Evolutionary conservation across 2,888 invertebrate species (phyloP), one percentile per base, ranked within the genome.

Genomic region (Drosophila leonis): DNA sequence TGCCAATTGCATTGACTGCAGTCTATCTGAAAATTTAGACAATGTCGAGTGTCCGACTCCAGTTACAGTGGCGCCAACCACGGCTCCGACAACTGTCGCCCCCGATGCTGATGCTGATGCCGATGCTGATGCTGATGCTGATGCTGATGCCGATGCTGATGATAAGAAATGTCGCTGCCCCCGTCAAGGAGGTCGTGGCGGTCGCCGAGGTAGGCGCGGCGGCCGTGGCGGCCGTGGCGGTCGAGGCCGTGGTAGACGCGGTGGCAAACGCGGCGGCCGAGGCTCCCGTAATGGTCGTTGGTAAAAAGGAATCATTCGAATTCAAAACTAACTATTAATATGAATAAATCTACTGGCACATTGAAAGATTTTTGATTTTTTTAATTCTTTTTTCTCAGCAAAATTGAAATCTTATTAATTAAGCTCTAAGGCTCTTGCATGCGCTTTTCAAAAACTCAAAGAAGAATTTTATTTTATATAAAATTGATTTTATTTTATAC

Each of bases 1-100:
- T 29, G 0, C 4, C 4, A 20, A 2, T 10, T 72, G 70, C 31
- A 0, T 63, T 41, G 70, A 70, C 20, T 70, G 70, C n/a, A 35
- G 37, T 5, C 13, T 29, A 0, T 1, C 15, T 4, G 35, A 0
- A 0, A 71, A 69, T 41, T 9, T 0, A 1, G 15, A 1, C 15
- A 13, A 69, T 37, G 10, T 9, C 12, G 69, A 69, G 4, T 69
- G 69, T 15, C 0, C 1, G 0, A 2, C 10, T 5, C 3, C 46
- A 9, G 33, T n/a, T 9, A 51, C 59, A 1, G 10, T 7, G n/a
- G 7, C 5, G 12, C 1, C 3, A 7, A 18, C 37, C 4, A 35
- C 29, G 2, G 13, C 52, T n/a, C 15, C 12, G 13, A 24, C 33
- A 10, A 29, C 29, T n/a, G 15, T n/a, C 18, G 42, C 12, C 2